phyloP scores from a whole-genome alignment of 2,113 vertebrate species.

The Proteles cristata region DNA sequence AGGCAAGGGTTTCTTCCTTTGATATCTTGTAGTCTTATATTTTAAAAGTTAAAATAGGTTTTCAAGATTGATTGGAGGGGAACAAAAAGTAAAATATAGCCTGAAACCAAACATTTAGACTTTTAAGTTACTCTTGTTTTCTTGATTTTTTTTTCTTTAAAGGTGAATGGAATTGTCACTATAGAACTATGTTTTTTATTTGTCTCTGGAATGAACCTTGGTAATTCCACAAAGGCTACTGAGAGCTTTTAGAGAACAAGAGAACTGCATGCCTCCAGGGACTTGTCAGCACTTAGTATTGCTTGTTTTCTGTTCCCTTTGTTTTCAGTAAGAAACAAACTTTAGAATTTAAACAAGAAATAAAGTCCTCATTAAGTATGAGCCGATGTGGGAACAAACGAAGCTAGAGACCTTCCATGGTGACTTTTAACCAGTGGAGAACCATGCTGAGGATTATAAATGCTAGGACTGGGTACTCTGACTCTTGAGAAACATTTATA shows the following conservation, averaged over 20 bases:
- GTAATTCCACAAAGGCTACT: conserved; percentile 67
- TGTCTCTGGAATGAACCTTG: conserved; percentile 60
- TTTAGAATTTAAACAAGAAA: conserved; percentile 64
- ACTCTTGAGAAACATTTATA: background rate
- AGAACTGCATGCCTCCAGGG: conserved; percentile 53
- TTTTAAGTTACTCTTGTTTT: conserved; percentile 71
- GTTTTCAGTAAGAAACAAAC: conserved; percentile 70
- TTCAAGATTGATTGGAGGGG: conserved; percentile 70
- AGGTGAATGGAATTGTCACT: conserved; percentile 61
- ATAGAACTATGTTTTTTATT: conserved; percentile 47
- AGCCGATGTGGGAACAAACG: background rate
- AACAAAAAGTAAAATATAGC: conserved; percentile 65
- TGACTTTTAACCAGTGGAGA: background rate
- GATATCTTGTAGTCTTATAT: conserved; percentile 28
- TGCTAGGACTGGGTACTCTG: background rate
- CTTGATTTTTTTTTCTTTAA: conserved; percentile 67
- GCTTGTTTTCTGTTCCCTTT: conserved; percentile 72
- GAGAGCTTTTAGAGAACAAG: conserved; percentile 69
- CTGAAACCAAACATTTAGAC: conserved; percentile 70
- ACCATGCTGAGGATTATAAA: background rate
- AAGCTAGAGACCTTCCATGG: background rate
- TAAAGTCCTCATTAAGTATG: conserved; percentile 26
- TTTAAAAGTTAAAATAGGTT: conserved; percentile 69
- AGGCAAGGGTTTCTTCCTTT: conserved; percentile 7
- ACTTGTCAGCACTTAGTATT: conserved; percentile 63